Evolutionary conservation across 2,797 vertebrate genomes (phyloP).

Genomic region (Aldrovandia affinis): DNA sequence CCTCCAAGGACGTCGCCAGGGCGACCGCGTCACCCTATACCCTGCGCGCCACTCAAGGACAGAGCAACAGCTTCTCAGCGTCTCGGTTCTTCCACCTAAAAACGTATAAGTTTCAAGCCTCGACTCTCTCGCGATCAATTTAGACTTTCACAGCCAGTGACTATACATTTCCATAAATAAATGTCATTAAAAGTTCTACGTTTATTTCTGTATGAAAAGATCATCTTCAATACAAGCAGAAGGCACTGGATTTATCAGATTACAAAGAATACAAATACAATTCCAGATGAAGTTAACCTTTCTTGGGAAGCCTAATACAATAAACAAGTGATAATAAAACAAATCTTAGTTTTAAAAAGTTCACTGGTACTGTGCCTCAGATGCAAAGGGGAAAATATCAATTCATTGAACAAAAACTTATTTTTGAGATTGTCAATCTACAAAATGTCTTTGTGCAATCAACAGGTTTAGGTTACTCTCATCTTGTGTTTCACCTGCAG

Average conservation of each 20-base stretch:
- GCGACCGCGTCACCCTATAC: constrained; percentile 44
- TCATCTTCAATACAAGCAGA: no score
- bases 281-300: no score
- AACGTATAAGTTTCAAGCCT: neutral
- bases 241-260: no score
- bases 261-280: no score
- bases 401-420: neutral
- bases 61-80: constrained; percentile 26
- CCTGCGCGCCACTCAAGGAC: neutral
- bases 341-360: no score
- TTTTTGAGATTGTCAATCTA: neutral
- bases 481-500: neutral
- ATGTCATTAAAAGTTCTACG: neutral
- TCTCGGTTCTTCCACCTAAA: neutral
- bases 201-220: no score
- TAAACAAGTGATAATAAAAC: no score
- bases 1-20: constrained; percentile 47
- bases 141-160: neutral
- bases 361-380: neutral
- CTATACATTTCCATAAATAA: neutral
- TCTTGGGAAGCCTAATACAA: no score
- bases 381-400: neutral
- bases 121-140: neutral
- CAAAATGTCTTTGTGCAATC: neutral
- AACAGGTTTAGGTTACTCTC: constrained; percentile 1